phyloP scores from a whole-genome alignment of 2,113 vertebrate genomes.

The Megaptera novaeangliae region DNA sequence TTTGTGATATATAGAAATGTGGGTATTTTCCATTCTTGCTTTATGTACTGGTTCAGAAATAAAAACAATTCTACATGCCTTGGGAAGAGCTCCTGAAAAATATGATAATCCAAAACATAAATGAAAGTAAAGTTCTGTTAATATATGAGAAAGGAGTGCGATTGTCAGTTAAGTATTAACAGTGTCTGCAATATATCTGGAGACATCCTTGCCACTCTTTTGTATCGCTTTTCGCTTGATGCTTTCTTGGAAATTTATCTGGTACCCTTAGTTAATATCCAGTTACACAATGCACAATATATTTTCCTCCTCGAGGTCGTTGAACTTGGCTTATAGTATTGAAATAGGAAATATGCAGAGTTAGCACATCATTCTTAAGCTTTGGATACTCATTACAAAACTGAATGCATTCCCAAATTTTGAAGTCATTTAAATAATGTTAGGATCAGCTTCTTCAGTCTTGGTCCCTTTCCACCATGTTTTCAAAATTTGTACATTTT shows the following conservation, averaged over 20 bases:
- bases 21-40: background rate
- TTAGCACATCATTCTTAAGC: background rate
- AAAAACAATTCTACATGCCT: background rate
- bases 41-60: background rate
- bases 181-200: background rate
- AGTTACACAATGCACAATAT: background rate
- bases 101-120: background rate
- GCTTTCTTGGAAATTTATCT: background rate
- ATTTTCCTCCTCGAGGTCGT: background rate
- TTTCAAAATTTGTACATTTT: background rate
- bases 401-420: background rate
- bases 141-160: background rate
- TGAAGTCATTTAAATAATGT: background rate
- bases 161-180: background rate
- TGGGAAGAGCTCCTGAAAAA: background rate
- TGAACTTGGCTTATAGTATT: background rate
- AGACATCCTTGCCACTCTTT: background rate
- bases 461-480: background rate
- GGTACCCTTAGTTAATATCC: background rate
- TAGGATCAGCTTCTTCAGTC: background rate
- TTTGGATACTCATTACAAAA: background rate
- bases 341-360: background rate
- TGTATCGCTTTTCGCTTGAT: background rate
- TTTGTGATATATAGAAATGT: background rate
- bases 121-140: background rate